A percentile compares a stretch with the other conserved stretches of the same genome.
These are phyloP conservation scores for Loriculus beryllinus DNA, from an alignment of 2,797 vertebrate genomes.

Conservation along the genomic window DNA sequence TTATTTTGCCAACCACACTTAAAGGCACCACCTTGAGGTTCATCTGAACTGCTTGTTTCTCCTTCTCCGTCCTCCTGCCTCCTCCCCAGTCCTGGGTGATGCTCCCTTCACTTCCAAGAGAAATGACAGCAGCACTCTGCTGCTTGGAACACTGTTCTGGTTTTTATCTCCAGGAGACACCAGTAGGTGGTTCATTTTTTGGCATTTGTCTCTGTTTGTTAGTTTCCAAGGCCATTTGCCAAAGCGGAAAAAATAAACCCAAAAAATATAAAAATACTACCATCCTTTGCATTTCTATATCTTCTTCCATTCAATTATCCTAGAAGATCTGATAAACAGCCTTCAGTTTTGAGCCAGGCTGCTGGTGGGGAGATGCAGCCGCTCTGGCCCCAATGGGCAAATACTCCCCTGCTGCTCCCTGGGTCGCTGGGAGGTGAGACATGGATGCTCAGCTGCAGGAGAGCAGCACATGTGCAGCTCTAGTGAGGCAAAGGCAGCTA, in stretches of 20 bases:
- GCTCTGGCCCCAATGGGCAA: accelerated
- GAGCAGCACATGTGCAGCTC: background rate
- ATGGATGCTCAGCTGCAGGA: background rate
- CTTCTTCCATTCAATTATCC: background rate
- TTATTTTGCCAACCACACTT: background rate
- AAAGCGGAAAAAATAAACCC: background rate
- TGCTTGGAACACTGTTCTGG: slow-evolving; percentile 40
- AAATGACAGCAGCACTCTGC: slow-evolving; percentile 43
- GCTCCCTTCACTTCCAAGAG: slow-evolving; percentile 20
- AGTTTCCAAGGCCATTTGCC: slow-evolving; percentile 43
- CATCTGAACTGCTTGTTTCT: background rate
- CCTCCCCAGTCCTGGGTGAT: background rate
- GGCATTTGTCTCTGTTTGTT: slow-evolving; percentile 43
- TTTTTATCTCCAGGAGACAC: slow-evolving; percentile 54
- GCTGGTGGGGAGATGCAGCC: background rate
- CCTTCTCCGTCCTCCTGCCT: background rate
- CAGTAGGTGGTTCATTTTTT: slow-evolving; percentile 41
- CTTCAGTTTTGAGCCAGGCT: background rate
- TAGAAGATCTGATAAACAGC: background rate
- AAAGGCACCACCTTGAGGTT: slow-evolving; percentile 21
- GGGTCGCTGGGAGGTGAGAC: background rate
- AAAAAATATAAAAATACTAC: background rate
- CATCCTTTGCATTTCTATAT: slow-evolving; percentile 6
- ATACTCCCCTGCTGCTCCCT: background rate
- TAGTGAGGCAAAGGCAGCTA: background rate